Evolutionary conservation across 2,888 invertebrate species (phyloP).

Genomic region (Ectemnius cavifrons): DNA sequence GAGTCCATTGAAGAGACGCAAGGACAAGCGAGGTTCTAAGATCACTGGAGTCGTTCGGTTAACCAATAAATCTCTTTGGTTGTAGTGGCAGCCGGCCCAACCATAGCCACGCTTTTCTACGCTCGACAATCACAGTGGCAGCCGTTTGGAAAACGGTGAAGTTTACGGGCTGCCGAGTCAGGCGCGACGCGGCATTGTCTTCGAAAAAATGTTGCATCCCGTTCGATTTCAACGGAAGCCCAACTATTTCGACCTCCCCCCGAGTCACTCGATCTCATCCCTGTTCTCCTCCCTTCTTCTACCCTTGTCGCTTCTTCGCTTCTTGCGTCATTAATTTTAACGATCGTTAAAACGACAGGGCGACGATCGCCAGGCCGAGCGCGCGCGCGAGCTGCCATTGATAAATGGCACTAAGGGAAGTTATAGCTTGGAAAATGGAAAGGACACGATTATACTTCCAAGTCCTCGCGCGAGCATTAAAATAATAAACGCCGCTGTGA

Average conservation of each 20-base stretch:
- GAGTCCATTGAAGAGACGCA: conserved; percentile 18
- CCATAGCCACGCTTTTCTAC: conserved; percentile 16
- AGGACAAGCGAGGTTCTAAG: conserved; percentile 13
- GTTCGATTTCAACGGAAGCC: conserved; percentile 9
- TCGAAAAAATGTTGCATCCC: conserved; percentile 13
- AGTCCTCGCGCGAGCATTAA: conserved; percentile 4
- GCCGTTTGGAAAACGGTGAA: conserved; percentile 15
- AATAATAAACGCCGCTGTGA: conserved; percentile 3
- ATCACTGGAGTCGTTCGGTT: conserved; percentile 28
- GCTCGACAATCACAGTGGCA: conserved; percentile 21
- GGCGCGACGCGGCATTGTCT: conserved; percentile 11
- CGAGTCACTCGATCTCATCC: neutral
- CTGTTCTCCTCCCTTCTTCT: neutral
- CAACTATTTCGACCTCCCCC: neutral
- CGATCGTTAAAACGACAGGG: conserved; percentile 45
- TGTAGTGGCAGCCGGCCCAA: conserved; percentile 29
- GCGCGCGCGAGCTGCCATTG: conserved; percentile 14
- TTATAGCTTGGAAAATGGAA: conserved; percentile 12
- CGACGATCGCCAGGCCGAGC: conserved; percentile 35
- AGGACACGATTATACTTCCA: conserved; percentile 7
- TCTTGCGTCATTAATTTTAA: conserved; percentile 52
- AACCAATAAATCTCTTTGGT: conserved; percentile 36
- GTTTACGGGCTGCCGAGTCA: conserved; percentile 27
- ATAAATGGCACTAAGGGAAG: conserved; percentile 18
- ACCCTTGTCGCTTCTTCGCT: conserved; percentile 10